Conservation (phyloP, 2,113 vertebrate species). For the Brachypodius melanocephalos region DNA sequence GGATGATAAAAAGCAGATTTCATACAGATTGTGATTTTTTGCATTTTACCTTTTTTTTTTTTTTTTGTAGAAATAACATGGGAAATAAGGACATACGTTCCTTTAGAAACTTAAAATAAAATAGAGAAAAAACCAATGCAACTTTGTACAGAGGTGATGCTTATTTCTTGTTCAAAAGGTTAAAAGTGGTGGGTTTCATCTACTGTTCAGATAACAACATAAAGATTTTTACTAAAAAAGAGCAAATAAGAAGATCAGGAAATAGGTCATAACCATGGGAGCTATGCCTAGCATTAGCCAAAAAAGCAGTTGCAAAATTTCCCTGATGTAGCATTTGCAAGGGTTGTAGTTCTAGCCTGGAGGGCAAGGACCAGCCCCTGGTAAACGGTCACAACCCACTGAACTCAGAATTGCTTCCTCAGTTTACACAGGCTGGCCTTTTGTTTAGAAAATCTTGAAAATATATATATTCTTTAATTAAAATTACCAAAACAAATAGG, state of each 20-base stretch:
- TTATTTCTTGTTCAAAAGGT: not conserved
- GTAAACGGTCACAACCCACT: not conserved
- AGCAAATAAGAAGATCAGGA: not conserved
- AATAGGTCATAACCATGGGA: not conserved
- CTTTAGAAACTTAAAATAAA: not conserved
- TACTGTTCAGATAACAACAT: not conserved
- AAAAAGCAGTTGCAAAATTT: not conserved
- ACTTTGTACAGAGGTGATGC: not conserved
- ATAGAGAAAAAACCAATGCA: rapidly evolving
- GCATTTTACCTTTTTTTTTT: not conserved
- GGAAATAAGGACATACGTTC: not conserved
- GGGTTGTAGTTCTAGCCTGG: not conserved
- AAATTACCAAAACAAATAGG: not conserved
- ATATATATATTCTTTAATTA: not conserved
- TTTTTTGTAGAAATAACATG: not conserved
- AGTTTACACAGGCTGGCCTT: not conserved
- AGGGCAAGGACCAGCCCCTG: not conserved
- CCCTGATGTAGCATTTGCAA: not conserved
- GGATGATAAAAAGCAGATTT: not conserved
- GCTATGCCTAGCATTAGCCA: not conserved
- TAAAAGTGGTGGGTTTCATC: not conserved
- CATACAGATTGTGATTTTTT: not conserved
- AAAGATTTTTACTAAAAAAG: not conserved
- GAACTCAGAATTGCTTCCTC: not conserved
- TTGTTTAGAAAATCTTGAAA: not conserved